These are phyloP conservation scores for Onychomys leucogaster DNA, from an alignment of 2,797 vertebrate species.

Conservation along the genomic window DNA sequence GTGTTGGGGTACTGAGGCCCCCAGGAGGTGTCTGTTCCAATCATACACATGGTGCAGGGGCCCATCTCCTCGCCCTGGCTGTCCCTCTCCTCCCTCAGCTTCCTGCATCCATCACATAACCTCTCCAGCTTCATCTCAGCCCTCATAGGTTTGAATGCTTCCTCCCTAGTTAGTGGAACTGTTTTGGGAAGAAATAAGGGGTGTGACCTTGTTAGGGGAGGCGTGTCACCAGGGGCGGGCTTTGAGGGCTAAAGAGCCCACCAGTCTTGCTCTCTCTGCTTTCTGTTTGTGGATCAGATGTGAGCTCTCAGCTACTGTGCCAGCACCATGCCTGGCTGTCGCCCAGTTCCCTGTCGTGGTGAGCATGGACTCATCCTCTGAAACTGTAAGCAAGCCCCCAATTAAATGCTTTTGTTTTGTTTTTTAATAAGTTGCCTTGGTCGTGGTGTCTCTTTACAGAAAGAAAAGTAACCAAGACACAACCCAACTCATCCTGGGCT, in stretches of 20 bases:
- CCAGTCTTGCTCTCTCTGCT: neutral
- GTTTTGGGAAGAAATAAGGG: neutral
- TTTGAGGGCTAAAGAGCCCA: neutral
- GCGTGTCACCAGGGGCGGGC: neutral
- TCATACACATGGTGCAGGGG: neutral
- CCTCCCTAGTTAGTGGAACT: neutral
- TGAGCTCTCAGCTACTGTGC: neutral
- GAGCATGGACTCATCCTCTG: too few species aligned
- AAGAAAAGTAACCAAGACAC: neutral
- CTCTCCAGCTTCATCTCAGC: neutral
- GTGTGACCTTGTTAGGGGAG: neutral
- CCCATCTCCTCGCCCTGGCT: fast-evolving
- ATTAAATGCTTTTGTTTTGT: neutral
- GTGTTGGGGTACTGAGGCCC: neutral
- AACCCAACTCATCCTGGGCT: neutral
- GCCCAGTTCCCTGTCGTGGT: neutral
- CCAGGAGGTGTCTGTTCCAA: neutral
- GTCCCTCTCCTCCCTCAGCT: neutral
- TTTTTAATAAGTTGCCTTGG: neutral
- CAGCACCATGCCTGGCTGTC: too few species aligned
- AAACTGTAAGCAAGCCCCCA: neutral
- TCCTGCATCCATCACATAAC: fast-evolving
- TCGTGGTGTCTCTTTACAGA: neutral
- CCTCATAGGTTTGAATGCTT: neutral
- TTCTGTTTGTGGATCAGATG: neutral